phyloP scores from a whole-genome alignment of 1,140 invertebrate genomes.

The Leucophenga varia region DNA sequence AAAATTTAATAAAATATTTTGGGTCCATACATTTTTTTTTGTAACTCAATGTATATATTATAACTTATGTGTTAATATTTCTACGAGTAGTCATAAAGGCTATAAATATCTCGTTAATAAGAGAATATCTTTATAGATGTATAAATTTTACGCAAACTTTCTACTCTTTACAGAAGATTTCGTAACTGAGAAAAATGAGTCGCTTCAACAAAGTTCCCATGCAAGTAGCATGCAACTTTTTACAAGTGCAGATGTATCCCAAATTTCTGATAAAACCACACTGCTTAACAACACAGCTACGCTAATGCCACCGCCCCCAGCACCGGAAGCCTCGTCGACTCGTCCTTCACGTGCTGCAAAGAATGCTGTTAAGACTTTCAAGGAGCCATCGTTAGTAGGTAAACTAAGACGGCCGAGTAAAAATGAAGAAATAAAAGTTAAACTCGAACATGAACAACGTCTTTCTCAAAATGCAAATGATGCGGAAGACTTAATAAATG shows the following conservation, averaged over 20 bases:
- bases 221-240: too few species aligned
- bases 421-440: constrained; percentile 22
- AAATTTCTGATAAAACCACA: not conserved
- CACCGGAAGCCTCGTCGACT: constrained; percentile 24
- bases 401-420: constrained; percentile 38
- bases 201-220: too few species aligned
- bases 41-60: too few species aligned
- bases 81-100: too few species aligned
- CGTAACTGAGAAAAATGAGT: too few species aligned
- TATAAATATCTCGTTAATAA: too few species aligned
- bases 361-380: constrained; percentile 35
- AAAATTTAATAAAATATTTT: too few species aligned
- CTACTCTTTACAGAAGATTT: too few species aligned
- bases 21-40: too few species aligned
- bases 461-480: constrained; percentile 21
- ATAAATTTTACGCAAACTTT: too few species aligned
- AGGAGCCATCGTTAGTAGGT: constrained; percentile 25
- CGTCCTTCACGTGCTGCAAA: constrained; percentile 45
- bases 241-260: not conserved
- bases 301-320: constrained; percentile 43
- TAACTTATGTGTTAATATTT: too few species aligned
- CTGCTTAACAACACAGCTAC: constrained; percentile 26
- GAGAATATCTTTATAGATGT: too few species aligned
- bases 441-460: constrained; percentile 40
- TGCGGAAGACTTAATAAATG: constrained; percentile 6